Evolutionary conservation across 1,140 invertebrate species (phyloP).

Genomic region (Himalopsyche phryganea): DNA sequence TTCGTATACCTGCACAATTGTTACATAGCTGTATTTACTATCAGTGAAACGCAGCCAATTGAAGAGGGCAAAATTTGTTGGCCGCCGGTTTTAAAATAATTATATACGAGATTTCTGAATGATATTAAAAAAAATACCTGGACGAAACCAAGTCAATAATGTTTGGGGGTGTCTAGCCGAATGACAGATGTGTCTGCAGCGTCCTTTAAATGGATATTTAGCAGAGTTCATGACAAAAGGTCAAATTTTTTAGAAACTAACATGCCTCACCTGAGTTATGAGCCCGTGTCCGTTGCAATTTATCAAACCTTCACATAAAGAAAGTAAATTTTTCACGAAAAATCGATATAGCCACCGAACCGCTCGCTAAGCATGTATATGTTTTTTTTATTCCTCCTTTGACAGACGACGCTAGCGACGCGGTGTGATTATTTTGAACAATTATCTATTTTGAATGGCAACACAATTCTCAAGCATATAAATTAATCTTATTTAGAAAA

Average conservation of each 20-base stretch:
- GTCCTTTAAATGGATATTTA: background rate
- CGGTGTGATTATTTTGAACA: background rate
- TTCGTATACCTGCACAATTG: no score
- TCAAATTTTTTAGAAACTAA: background rate
- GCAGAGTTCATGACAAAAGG: background rate
- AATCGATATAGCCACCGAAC: slow-evolving; percentile 17
- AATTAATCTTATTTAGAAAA: no score
- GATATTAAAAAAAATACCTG: slow-evolving; percentile 6
- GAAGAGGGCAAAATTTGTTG: no score
- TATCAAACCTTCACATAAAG: background rate
- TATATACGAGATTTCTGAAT: background rate
- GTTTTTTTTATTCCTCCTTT: slow-evolving; percentile 13
- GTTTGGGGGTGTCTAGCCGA: no score
- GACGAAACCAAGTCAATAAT: no score
- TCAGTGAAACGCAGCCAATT: no score
- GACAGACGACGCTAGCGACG: slow-evolving; percentile 19
- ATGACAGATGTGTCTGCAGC: background rate
- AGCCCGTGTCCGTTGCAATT: background rate
- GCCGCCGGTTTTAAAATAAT: no score
- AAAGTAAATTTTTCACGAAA: slow-evolving; percentile 17
- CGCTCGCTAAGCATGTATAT: slow-evolving; percentile 1
- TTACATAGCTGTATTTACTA: no score
- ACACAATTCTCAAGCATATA: no score
- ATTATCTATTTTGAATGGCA: no score
- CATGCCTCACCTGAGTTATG: slow-evolving; percentile 1